Base-by-base conservation (phyloP, 2,888 invertebrate species). In the Odontothrips loti region DNA sequence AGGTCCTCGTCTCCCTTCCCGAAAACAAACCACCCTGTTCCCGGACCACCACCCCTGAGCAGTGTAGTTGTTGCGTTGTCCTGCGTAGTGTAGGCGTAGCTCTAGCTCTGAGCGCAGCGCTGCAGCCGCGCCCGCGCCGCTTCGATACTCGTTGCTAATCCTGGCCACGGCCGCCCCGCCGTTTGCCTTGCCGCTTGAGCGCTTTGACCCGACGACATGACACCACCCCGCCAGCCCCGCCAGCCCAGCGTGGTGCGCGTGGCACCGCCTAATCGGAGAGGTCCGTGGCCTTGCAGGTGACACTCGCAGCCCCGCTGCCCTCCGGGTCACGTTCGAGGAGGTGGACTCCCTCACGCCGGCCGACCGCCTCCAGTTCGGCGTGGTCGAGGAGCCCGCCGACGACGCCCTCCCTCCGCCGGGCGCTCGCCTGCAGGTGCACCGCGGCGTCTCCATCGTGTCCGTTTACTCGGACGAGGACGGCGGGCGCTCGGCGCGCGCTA, bases 391-490 rank as follows among this genome's bases (percentile, higher is more conserved):
- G 82, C 87, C 84, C 83, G 88, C 87, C n/a, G 87, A 90, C 86
- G 82, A 88, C 88, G 85, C 89, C 84, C 23, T n/a, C 6, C 68
- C 27, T 23, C 88, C 82, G 90, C 90, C 82, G 89, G 90, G 47
- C 89, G 82, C 83, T 34, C 82, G 83, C n/a, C 81, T 85, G 80
- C 82, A 84, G 47, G 86, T 87, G 0, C 90, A 89, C 84, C 89
- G 91, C 83, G 90, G 90, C 6, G 86, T 92, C n/a, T 92, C 92
- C 0, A 92, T 92, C n/a, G 89, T 90, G 82, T 92, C 92, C 0
- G 87, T 91, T 48, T 91, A 92, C 0, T 92, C 92, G 86, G 92
- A 92, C 83, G 92, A 92, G 27, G 68, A 75, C 43, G 88, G 63
- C 81, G 80, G n/a, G 80, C 82, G n/a, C 83, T 81, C 79, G 79